phyloP scores from a whole-genome alignment of 2,888 invertebrate species.

The Leptodirus hochenwartii region DNA sequence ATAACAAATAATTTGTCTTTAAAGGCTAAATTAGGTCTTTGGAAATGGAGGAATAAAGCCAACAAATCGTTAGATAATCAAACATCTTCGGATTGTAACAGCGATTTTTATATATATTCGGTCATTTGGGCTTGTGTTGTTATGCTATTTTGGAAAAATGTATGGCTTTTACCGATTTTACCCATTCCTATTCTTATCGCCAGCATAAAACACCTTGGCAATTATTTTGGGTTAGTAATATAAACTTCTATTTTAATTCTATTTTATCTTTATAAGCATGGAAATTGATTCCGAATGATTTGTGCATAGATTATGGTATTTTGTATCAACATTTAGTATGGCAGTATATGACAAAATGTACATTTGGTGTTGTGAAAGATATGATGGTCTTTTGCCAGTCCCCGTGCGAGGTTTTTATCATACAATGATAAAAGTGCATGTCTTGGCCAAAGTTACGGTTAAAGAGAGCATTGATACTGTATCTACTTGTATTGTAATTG shows the following conservation, averaged over 20 bases:
- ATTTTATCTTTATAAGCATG: too few species aligned
- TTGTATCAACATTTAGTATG: too few species aligned
- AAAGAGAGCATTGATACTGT: conserved; percentile 70
- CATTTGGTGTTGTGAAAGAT: conserved; percentile 50
- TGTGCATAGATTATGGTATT: too few species aligned
- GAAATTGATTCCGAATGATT: too few species aligned
- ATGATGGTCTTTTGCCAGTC: conserved; percentile 51
- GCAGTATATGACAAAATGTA: too few species aligned
- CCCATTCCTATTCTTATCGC: conserved; percentile 61
- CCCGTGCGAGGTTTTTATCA: conserved; percentile 61
- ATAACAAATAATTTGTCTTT: too few species aligned
- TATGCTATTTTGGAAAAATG: conserved; percentile 73
- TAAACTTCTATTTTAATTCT: too few species aligned
- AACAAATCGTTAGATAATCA: conserved; percentile 7
- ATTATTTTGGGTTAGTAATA: conserved; percentile 34
- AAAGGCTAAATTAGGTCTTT: conserved; percentile 8
- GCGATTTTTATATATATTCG: conserved; percentile 54
- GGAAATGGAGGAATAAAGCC: conserved; percentile 9
- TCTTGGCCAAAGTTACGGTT: conserved; percentile 39
- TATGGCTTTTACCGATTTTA: conserved; percentile 62
- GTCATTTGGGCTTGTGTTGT: conserved; percentile 66
- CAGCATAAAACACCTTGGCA: conserved; percentile 33
- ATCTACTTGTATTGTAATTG: conserved; percentile 70
- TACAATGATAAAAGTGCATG: conserved; percentile 45
- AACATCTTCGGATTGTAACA: conserved; percentile 31